Evolutionary conservation across 2,113 vertebrate genomes (phyloP).

Genomic region (Sapajus apella): DNA sequence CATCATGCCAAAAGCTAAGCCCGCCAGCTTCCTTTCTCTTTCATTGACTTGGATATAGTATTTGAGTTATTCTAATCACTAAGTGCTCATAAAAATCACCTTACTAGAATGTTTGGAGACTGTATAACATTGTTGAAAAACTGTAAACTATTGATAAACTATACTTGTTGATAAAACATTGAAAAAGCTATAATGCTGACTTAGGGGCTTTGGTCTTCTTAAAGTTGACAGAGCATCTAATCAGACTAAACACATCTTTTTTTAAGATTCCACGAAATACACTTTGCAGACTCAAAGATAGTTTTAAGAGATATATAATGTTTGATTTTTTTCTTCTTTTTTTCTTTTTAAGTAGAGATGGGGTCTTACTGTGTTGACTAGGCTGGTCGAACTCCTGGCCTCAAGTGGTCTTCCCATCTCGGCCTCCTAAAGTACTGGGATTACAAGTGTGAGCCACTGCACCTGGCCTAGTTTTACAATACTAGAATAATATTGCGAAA

Average conservation of each 20-base stretch:
- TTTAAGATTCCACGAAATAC: not conserved
- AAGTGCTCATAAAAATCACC: constrained; percentile 3
- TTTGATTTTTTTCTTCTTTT: constrained; percentile 15
- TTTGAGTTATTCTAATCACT: constrained; percentile 45
- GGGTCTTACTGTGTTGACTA: too few species aligned
- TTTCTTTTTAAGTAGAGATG: too few species aligned
- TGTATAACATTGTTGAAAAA: constrained; percentile 9
- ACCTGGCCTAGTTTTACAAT: not conserved
- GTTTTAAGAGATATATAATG: constrained; percentile 27
- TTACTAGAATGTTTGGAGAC: constrained; percentile 36
- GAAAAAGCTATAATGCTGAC: not conserved
- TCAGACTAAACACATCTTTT: not conserved
- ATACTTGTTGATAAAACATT: constrained; percentile 31
- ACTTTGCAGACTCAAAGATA: constrained; percentile 47
- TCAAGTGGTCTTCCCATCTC: too few species aligned
- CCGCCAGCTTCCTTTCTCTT: constrained; percentile 33
- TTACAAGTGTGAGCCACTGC: too few species aligned
- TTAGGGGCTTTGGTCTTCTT: not conserved
- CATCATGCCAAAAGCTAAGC: constrained; percentile 3
- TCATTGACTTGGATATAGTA: constrained; percentile 15
- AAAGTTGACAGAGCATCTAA: constrained; percentile 42
- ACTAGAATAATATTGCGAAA: constrained; percentile 39
- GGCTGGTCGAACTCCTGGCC: too few species aligned
- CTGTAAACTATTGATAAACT: not conserved
- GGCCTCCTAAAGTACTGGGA: too few species aligned